phyloP scores from a whole-genome alignment of 2,797 vertebrate species.

The Phylloscopus collybita region DNA sequence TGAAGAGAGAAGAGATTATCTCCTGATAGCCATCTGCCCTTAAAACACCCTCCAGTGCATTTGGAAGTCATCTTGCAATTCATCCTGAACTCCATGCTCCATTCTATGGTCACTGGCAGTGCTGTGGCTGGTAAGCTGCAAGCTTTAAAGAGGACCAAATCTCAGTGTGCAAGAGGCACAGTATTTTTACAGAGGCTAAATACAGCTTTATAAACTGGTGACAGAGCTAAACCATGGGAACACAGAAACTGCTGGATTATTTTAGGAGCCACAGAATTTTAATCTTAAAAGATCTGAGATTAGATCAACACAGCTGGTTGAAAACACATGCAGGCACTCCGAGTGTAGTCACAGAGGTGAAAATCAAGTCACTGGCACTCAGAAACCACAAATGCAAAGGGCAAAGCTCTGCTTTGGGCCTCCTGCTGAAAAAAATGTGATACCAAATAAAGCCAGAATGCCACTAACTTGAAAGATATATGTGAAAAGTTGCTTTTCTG shows the following conservation, averaged over 20 bases:
- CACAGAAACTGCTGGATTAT: slow-evolving; percentile 26
- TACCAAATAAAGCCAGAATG: background rate
- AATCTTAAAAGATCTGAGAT: slow-evolving; percentile 24
- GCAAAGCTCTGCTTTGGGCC: background rate
- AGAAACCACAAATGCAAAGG: background rate
- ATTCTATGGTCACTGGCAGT: background rate
- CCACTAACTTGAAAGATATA: background rate
- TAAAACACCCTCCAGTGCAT: background rate
- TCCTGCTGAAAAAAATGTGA: background rate
- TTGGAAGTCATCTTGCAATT: background rate
- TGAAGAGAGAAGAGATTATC: background rate
- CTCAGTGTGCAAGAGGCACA: background rate
- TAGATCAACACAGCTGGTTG: slow-evolving; percentile 2
- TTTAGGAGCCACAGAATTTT: slow-evolving; percentile 20
- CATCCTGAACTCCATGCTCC: background rate
- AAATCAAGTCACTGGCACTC: background rate
- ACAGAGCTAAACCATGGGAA: slow-evolving; percentile 25
- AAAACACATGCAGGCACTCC: background rate
- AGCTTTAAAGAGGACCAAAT: background rate
- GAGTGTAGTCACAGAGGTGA: background rate
- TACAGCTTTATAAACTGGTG: slow-evolving; percentile 1
- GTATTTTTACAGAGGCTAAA: slow-evolving; percentile 16
- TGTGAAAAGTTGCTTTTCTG: background rate
- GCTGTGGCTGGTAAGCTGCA: background rate
- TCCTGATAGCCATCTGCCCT: background rate